Evolutionary conservation across 2,888 invertebrate genomes (phyloP).

Genomic region (Heliconius charithonia): DNA sequence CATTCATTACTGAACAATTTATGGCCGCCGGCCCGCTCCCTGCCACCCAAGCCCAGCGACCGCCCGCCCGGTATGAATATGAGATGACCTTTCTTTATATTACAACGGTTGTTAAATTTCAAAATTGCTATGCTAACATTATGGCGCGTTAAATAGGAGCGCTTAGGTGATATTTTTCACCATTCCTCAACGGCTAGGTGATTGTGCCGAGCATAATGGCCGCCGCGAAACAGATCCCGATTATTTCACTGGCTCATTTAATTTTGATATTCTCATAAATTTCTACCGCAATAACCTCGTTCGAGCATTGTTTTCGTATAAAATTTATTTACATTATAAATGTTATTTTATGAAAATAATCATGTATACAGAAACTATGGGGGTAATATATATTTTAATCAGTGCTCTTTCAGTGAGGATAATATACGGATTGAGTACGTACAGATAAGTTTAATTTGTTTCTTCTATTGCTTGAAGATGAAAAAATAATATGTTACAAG

Average conservation of each 20-base stretch:
- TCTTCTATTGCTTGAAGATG: not conserved
- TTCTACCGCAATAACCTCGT: conserved; percentile 17
- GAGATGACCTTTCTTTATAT: conserved; percentile 53
- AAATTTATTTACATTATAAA: conserved; percentile 14
- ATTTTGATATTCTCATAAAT: conserved; percentile 33
- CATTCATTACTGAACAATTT: conserved; percentile 61
- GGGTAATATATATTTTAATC: not conserved
- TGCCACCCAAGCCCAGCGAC: conserved; percentile 27
- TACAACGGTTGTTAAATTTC: conserved; percentile 50
- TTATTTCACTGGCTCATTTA: conserved; percentile 26
- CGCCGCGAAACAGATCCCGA: conserved; percentile 23
- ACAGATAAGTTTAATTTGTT: too few relatives aligned
- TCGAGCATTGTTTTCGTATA: conserved; percentile 6
- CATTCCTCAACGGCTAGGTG: conserved; percentile 25
- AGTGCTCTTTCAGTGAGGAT: not conserved
- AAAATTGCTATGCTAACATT: conserved; percentile 43
- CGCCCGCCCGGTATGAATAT: conserved; percentile 51
- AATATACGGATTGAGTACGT: too few relatives aligned
- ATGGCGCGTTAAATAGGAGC: conserved; percentile 31
- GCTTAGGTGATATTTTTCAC: conserved; percentile 30
- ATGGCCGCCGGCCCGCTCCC: conserved; percentile 45
- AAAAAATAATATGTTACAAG: not conserved
- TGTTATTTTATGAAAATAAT: not conserved
- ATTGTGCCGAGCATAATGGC: conserved; percentile 7
- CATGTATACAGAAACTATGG: not conserved